phyloP scores from a whole-genome alignment of 2,113 vertebrate species.

The Microtus montanus region DNA sequence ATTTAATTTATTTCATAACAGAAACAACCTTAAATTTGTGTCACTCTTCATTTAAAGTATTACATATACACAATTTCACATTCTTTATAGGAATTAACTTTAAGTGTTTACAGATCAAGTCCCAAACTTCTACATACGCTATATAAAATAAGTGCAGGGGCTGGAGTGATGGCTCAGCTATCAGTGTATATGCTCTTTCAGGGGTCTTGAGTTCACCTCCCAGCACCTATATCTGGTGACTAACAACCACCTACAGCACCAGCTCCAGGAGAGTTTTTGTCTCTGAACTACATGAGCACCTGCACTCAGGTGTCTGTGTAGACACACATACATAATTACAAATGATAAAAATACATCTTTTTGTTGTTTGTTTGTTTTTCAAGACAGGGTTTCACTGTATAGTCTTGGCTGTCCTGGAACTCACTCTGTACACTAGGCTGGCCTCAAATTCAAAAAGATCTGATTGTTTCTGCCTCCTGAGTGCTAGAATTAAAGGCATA shows the following conservation, averaged over 20 bases:
- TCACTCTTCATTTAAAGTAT: not conserved
- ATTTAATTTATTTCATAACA: conserved; percentile 14
- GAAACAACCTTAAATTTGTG: not conserved
- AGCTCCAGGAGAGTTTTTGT: not conserved
- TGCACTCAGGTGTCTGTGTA: not conserved
- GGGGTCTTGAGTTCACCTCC: not conserved
- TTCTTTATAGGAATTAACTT: not conserved
- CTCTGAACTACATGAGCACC: not conserved
- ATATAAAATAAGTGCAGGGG: not conserved
- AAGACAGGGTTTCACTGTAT: not conserved
- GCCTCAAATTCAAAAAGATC: not conserved
- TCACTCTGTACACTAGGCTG: not conserved
- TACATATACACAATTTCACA: conserved; percentile 45
- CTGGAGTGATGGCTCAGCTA: too few relatives aligned
- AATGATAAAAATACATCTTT: not conserved
- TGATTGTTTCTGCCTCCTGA: not conserved
- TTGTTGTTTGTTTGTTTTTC: not conserved
- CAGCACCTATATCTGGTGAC: not conserved
- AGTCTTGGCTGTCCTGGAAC: not conserved
- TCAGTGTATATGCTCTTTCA: too few relatives aligned
- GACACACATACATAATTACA: not conserved
- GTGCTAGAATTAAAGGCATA: not conserved
- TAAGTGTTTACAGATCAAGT: not conserved
- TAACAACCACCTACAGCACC: not conserved
- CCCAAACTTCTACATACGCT: not conserved